phyloP scores from a whole-genome alignment of 2,113 vertebrate genomes.

The Lates calcarifer region DNA sequence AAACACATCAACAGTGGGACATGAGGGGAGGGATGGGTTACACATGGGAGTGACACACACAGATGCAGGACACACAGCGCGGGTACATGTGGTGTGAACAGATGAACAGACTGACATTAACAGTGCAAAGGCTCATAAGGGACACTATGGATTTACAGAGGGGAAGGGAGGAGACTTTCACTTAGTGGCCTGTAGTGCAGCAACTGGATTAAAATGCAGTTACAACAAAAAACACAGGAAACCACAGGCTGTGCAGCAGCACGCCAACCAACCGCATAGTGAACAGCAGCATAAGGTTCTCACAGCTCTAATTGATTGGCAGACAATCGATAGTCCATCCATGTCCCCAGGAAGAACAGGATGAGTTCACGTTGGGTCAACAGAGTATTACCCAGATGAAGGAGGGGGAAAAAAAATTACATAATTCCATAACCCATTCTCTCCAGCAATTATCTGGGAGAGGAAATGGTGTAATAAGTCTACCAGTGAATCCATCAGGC shows the following conservation, averaged over 20 bases:
- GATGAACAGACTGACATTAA: slow-evolving; percentile 37
- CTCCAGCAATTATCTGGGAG: slow-evolving; percentile 19
- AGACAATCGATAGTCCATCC: slow-evolving; percentile 50
- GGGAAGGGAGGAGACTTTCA: slow-evolving; percentile 38
- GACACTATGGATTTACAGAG: slow-evolving; percentile 62
- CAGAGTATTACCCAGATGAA: slow-evolving; percentile 53
- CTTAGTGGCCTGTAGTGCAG: slow-evolving; percentile 8
- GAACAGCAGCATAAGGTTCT: slow-evolving; percentile 18
- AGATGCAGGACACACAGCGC: slow-evolving; percentile 25
- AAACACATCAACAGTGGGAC: slow-evolving; percentile 60
- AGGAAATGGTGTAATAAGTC: background rate
- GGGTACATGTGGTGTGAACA: slow-evolving; percentile 6
- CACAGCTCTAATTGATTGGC: slow-evolving; percentile 44
- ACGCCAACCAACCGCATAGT: background rate
- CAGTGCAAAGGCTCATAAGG: slow-evolving; percentile 56
- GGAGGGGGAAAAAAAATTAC: slow-evolving; percentile 37
- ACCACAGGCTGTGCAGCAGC: background rate
- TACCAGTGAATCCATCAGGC: background rate
- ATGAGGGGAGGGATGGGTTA: slow-evolving; percentile 46
- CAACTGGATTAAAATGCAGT: background rate
- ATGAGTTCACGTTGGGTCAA: slow-evolving; percentile 50
- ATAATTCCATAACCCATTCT: slow-evolving; percentile 22
- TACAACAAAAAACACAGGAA: slow-evolving; percentile 18
- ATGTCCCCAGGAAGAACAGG: slow-evolving; percentile 43
- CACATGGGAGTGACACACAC: background rate